Percentiles rank a stretch among this genome's conserved stretches.
Evolutionary conservation across 1,140 invertebrate genomes (phyloP).

Genomic region (Cotesia glomerata): DNA sequence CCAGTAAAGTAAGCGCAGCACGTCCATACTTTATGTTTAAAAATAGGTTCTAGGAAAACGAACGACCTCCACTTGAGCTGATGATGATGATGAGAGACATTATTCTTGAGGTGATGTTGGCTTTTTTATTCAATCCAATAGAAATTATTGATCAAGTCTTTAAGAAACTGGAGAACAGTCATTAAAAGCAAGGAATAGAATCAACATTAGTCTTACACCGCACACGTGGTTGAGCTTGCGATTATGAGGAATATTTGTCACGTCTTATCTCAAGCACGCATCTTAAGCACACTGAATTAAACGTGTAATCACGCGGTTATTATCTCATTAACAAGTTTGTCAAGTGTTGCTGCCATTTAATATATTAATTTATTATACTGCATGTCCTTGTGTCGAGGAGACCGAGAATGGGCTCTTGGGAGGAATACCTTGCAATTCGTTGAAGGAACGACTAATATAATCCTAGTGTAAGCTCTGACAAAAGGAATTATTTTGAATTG

Average conservation of each 20-base stretch:
- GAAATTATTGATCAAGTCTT: neutral
- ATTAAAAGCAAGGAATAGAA: too few relatives aligned
- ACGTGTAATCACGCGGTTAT: slow-evolving; percentile 56
- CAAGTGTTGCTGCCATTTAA: neutral
- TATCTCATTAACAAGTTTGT: slow-evolving; percentile 50
- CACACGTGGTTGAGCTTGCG: slow-evolving; percentile 39
- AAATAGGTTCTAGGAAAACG: neutral
- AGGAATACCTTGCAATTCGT: too few relatives aligned
- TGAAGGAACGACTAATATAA: too few relatives aligned
- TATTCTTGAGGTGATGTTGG: neutral
- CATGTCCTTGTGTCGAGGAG: too few relatives aligned
- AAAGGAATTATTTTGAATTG: too few relatives aligned
- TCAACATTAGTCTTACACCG: neutral
- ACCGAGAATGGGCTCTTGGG: too few relatives aligned
- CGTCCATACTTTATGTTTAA: slow-evolving; percentile 2
- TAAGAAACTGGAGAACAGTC: too few relatives aligned
- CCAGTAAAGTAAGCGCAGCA: slow-evolving; percentile 12
- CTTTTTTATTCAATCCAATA: too few relatives aligned
- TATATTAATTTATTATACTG: too few relatives aligned
- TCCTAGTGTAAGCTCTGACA: too few relatives aligned
- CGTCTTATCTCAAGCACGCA: slow-evolving; percentile 51
- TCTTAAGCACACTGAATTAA: slow-evolving; percentile 55
- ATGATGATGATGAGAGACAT: neutral
- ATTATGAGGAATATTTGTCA: slow-evolving; percentile 59
- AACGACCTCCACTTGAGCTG: neutral